phyloP scores from a whole-genome alignment of 2,797 vertebrate species.

The Ibycter americanus region DNA sequence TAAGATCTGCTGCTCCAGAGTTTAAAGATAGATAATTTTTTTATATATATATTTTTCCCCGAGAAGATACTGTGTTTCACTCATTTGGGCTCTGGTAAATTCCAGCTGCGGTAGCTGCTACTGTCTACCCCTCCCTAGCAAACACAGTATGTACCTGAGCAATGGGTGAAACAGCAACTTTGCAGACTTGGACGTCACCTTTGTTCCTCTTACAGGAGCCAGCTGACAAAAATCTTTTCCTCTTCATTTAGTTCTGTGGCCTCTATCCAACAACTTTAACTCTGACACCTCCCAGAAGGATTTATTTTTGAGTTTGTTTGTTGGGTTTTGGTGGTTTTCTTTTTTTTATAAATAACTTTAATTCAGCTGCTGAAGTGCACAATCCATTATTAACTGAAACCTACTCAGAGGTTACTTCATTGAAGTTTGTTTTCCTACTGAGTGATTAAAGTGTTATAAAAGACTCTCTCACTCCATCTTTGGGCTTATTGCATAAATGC shows the following conservation, averaged over 20 bases:
- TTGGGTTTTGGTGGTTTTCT: not conserved
- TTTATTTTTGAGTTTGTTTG: not conserved
- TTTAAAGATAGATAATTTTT: not conserved
- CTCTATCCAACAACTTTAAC: not conserved
- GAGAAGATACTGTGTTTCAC: not conserved
- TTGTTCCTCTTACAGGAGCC: not conserved
- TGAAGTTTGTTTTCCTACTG: constrained; percentile 10
- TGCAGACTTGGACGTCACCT: not conserved
- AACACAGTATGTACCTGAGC: not conserved
- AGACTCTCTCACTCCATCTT: constrained; percentile 64
- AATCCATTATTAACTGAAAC: constrained; percentile 4
- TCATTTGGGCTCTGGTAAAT: not conserved
- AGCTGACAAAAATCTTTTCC: not conserved
- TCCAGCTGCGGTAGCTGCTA: not conserved
- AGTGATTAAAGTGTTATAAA: constrained; percentile 23
- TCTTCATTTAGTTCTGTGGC: not conserved
- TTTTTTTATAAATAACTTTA: not conserved
- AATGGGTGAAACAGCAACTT: not conserved
- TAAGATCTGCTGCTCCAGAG: not conserved
- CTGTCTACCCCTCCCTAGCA: not conserved
- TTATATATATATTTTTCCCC: accelerated
- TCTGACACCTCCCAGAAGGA: not conserved
- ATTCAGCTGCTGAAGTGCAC: not conserved
- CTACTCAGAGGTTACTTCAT: not conserved
- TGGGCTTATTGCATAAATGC: constrained; percentile 54